Evolutionary conservation across 2,888 invertebrate species (phyloP), one percentile per base, ranked within the genome.

Genomic region (Sinohyriopsis cumingii): DNA sequence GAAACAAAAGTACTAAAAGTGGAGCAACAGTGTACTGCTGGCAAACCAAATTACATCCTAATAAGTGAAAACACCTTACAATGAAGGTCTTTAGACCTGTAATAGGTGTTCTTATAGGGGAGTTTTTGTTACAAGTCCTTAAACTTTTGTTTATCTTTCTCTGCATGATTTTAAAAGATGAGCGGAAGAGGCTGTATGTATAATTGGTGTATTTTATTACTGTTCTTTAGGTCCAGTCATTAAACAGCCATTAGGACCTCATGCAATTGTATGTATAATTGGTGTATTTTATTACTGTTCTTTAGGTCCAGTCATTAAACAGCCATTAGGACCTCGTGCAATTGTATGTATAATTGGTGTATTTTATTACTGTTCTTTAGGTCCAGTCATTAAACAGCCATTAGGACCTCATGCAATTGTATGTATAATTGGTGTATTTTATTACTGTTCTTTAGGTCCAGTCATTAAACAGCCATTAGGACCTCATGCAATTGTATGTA

Each of bases 321-420:
- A 85, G 61, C 85, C 85, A 9, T 71, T 86, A 7, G 76, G 86
- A 24, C 82, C 84, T 54, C 82, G 82, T 22, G 80, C 82, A 24
- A 81, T 83, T 45, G 15, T 45, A 15, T 45, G 33, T 33, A 33
- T 33, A 33, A 5, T 28, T 5, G 5, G 57, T 5, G 57, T 6
- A 20, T 57, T n/a, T 6, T 22, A 20, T 57, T 25, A 15, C 1
- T 24, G 25, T 61, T 5, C 9, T 57, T 15, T 57, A 22, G 22
- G 24, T 20, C 75, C 79, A 22, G 65, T 67, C 33, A 79, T 78
- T 15, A 79, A 80, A 66, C 82, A 85, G 61, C 85, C 85, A 9
- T 71, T 86, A 7, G 76, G 86, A 24, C 82, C 84, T 54, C 82
- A 83, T 22, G 80, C 82, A 24, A 81, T 83, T 45, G 15, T 45